Evolutionary conservation across 2,888 invertebrate genomes (phyloP).

Genomic region (Erebia ligea): DNA sequence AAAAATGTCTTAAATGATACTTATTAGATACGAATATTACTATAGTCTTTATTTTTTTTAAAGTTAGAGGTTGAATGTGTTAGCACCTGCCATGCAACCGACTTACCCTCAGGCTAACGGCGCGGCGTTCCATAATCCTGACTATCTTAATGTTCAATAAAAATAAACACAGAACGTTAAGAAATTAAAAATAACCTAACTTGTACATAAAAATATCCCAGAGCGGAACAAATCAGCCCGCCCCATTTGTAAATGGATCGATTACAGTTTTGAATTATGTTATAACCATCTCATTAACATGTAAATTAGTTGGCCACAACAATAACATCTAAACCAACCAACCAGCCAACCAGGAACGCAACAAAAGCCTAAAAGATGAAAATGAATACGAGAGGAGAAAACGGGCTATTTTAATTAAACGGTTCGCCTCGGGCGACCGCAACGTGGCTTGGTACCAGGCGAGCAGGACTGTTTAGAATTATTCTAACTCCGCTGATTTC

Average conservation of each 20-base stretch:
- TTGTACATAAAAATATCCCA: conserved; percentile 24
- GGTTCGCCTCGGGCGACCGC: conserved; percentile 72
- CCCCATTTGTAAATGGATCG: conserved; percentile 39
- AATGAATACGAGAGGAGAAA: conserved; percentile 73
- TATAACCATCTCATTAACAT: conserved; percentile 71
- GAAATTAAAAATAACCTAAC: conserved; percentile 9
- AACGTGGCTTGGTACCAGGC: conserved; percentile 56
- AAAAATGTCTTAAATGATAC: too few species aligned
- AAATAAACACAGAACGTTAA: conserved; percentile 5
- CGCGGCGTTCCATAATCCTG: background rate
- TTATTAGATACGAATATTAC: too few species aligned
- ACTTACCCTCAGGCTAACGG: conserved; percentile 7
- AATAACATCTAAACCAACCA: conserved; percentile 56
- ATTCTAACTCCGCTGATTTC: conserved; percentile 50
- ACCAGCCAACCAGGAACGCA: conserved; percentile 62
- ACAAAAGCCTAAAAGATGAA: conserved; percentile 77
- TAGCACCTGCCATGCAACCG: conserved; percentile 9
- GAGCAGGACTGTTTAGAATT: conserved; percentile 46
- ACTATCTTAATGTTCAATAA: conserved; percentile 18
- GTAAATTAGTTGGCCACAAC: conserved; percentile 79
- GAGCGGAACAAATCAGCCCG: conserved; percentile 33
- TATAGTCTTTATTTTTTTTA: background rate
- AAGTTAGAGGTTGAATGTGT: background rate
- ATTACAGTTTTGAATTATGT: conserved; percentile 44
- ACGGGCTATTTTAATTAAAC: conserved; percentile 80